A percentile compares a stretch with the other conserved stretches of the same genome.
These are phyloP conservation scores for Eupithecia exiguata DNA, from an alignment of 2,888 invertebrate species.

Conservation along the genomic window DNA sequence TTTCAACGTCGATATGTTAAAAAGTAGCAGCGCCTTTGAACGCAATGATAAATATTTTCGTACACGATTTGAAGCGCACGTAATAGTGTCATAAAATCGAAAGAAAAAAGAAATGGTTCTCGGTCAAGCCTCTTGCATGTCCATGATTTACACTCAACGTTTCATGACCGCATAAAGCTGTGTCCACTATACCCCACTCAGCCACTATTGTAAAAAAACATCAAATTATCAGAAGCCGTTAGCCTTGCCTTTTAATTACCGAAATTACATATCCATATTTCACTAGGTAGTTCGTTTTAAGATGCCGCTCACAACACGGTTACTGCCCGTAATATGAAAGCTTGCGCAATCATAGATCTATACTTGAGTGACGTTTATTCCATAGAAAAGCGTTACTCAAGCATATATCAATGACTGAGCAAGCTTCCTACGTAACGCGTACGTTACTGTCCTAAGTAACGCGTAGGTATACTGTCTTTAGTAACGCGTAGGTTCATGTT, in stretches of 20 bases:
- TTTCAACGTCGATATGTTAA: conserved; percentile 31
- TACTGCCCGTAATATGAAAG: too few relatives aligned
- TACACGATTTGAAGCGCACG: conserved; percentile 43
- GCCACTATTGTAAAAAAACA: too few relatives aligned
- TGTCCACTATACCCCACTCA: conserved; percentile 8
- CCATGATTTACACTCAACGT: conserved; percentile 43
- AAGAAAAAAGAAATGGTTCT: conserved; percentile 43
- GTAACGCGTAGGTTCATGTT: not conserved
- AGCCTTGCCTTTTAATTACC: not conserved
- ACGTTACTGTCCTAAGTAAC: too few relatives aligned
- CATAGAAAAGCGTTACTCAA: too few relatives aligned
- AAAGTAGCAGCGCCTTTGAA: conserved; percentile 33
- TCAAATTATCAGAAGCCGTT: too few relatives aligned
- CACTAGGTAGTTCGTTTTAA: too few relatives aligned
- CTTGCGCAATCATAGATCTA: too few relatives aligned
- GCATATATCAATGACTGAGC: too few relatives aligned
- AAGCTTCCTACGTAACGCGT: too few relatives aligned
- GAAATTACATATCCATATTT: not conserved
- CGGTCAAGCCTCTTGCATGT: conserved; percentile 47
- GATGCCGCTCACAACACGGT: too few relatives aligned
- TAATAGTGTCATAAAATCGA: conserved; percentile 47
- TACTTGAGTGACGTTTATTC: too few relatives aligned
- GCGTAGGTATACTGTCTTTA: too few relatives aligned
- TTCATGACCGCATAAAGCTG: conserved; percentile 44
- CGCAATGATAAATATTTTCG: conserved; percentile 47